Percentiles rank a stretch among this genome's conserved stretches.
phyloP scores from a whole-genome alignment of 2,797 vertebrate genomes.

The Urophycis tenuis region DNA sequence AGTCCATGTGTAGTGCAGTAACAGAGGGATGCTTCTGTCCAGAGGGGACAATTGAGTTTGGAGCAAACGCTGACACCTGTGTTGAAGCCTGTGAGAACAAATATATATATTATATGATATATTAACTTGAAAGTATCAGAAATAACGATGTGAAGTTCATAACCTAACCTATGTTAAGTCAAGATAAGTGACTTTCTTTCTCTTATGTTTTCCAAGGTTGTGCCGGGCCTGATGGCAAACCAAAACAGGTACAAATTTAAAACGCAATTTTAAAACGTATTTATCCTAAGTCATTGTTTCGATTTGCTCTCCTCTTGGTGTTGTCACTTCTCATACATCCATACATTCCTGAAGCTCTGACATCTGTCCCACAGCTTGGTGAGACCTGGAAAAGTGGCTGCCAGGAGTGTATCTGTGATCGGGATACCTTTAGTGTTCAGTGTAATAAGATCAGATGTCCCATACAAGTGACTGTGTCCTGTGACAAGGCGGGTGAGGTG shows the following conservation, averaged over 20 bases:
- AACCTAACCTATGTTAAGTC: neutral
- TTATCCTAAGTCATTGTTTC: neutral
- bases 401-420: conserved; percentile 71
- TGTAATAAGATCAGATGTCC: conserved; percentile 64
- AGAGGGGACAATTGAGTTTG: conserved; percentile 59
- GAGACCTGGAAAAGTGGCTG: conserved; percentile 75
- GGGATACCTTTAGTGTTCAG: conserved; percentile 36
- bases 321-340: neutral
- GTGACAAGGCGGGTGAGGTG: conserved; percentile 59
- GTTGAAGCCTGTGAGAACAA: conserved; percentile 68
- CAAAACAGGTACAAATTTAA: conserved; percentile 61
- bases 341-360: neutral
- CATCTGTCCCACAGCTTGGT: conserved; percentile 63
- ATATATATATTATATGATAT: conserved; percentile 29
- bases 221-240: conserved; percentile 70
- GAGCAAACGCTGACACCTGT: conserved; percentile 57
- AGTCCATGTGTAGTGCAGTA: neutral
- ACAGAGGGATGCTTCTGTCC: conserved; percentile 81
- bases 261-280: conserved; percentile 4
- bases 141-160: neutral
- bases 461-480: conserved; percentile 19
- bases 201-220: conserved; percentile 65
- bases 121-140: neutral
- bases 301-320: neutral
- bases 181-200: conserved; percentile 2